Base-by-base conservation (phyloP, 2,113 vertebrate species). In the Sinocyclocheilus rhinocerous region DNA sequence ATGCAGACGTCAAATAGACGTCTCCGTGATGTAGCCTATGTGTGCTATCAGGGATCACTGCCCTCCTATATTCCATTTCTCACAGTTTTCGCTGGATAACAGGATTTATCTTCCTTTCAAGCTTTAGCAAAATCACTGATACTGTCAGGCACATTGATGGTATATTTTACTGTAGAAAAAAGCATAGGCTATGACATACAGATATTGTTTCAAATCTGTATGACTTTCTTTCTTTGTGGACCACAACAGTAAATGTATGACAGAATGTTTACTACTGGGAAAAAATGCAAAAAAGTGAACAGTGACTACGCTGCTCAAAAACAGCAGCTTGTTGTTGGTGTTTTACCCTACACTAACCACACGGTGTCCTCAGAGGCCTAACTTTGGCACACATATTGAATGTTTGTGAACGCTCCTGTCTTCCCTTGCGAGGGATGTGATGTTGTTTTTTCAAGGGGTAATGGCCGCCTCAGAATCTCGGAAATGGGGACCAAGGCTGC, bases 331-430 rank as follows among this genome's bases (percentile, higher is more conserved):
- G 33, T 20, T 70, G 75, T 42, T 50, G 16, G 70, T 85, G 85
- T 83, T 73, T 83, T 77, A 83, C 24, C 26, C 24, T 13, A 59
- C 18, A 59, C 2, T 6, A 45, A 63, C 85, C 88, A 85, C 83
- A 83, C 33, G 88, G 65, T 87, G 88, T 77, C 85, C 61, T 65
- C 78, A 73, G 52, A 65, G 81, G 24, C n/a, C 57, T 70, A 36
- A 20, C 57, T 26, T 57, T 84, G 61, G 57, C 22, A 52, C 7
- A 22, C 76, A 42, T 4, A 48, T 48, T 76, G 24, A 59, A 67
- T 22, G 26, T 16, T 4, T 84, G 45, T 79, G n/a, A 67, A 45
- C 13, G 81, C 45, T 52, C 1, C 4, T 16, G 80, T 70, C 4
- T 83, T 36, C 48, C 61, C 26, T 81, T 70, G 36, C 42, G n/a